phyloP scores from a whole-genome alignment of 2,797 vertebrate genomes.

The Sebastes steindachneri region DNA sequence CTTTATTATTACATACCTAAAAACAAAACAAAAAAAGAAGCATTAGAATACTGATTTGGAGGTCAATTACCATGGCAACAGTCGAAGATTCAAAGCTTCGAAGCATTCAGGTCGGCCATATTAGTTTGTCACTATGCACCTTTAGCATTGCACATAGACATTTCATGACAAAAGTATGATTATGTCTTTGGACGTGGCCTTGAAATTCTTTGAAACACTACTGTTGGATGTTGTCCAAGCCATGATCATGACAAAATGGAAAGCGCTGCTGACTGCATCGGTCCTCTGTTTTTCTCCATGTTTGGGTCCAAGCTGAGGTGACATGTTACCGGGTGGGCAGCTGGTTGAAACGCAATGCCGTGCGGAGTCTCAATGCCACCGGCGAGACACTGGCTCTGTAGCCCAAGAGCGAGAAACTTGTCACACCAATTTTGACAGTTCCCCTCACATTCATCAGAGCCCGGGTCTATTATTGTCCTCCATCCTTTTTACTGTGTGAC shows the following conservation, averaged over 20 bases:
- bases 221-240: neutral
- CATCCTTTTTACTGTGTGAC: slow-evolving; percentile 63
- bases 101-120: too few species aligned
- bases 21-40: too few species aligned
- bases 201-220: neutral
- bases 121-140: too few species aligned
- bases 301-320: slow-evolving; percentile 56
- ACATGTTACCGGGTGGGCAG: slow-evolving; percentile 47
- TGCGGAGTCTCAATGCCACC: neutral
- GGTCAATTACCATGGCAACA: too few species aligned
- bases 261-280: slow-evolving; percentile 34
- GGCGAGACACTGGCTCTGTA: slow-evolving; percentile 16
- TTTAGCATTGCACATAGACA: neutral
- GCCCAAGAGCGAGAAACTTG: slow-evolving; percentile 48
- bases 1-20: too few species aligned
- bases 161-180: neutral
- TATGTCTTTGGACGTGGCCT: neutral
- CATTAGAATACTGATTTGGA: too few species aligned
- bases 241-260: slow-evolving; percentile 35
- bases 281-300: slow-evolving; percentile 10
- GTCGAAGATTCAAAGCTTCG: too few species aligned
- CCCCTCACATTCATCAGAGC: slow-evolving; percentile 68
- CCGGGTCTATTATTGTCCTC: slow-evolving; percentile 52
- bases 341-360: slow-evolving; percentile 20
- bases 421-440: slow-evolving; percentile 52